Evolutionary conservation across 2,113 vertebrate genomes (phyloP).

Genomic region (Datnioides undecimradiatus): DNA sequence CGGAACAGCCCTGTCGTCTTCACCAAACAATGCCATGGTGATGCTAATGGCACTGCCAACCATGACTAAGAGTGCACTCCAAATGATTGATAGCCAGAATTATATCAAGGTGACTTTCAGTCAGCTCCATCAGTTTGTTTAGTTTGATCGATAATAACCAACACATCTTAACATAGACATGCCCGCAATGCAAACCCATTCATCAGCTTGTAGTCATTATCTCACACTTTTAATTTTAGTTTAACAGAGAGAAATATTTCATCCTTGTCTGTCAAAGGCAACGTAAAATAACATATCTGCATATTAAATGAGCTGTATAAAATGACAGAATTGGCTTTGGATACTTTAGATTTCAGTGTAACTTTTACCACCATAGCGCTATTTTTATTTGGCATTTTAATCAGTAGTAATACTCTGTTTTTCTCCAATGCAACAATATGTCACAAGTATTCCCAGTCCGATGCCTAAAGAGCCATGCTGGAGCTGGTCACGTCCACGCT

Average conservation of each 20-base stretch:
- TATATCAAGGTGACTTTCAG: slow-evolving; percentile 87
- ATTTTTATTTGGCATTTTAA: slow-evolving; percentile 8
- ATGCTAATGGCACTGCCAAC: slow-evolving; percentile 85
- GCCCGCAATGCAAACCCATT: slow-evolving; percentile 71
- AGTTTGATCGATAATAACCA: slow-evolving; percentile 85
- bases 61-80: slow-evolving; percentile 75
- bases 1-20: slow-evolving; percentile 75
- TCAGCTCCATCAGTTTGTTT: slow-evolving; percentile 81
- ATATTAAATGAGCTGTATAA: not conserved
- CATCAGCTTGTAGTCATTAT: slow-evolving; percentile 71
- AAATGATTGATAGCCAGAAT: slow-evolving; percentile 85
- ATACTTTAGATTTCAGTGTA: not conserved
- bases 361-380: not conserved
- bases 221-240: slow-evolving; percentile 56
- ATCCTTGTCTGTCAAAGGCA: slow-evolving; percentile 32
- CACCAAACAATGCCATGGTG: slow-evolving; percentile 80
- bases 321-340: not conserved
- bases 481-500: slow-evolving; percentile 41
- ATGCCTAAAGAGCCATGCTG: slow-evolving; percentile 26
- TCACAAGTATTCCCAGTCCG: slow-evolving; percentile 29
- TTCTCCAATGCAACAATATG: slow-evolving; percentile 23
- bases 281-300: not conserved
- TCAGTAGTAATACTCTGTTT: not conserved
- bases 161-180: slow-evolving; percentile 70
- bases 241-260: slow-evolving; percentile 29